These are phyloP conservation scores for Oncopodura yosiiana DNA, from an alignment of 1,140 invertebrate genomes.

Conservation along the genomic window DNA sequence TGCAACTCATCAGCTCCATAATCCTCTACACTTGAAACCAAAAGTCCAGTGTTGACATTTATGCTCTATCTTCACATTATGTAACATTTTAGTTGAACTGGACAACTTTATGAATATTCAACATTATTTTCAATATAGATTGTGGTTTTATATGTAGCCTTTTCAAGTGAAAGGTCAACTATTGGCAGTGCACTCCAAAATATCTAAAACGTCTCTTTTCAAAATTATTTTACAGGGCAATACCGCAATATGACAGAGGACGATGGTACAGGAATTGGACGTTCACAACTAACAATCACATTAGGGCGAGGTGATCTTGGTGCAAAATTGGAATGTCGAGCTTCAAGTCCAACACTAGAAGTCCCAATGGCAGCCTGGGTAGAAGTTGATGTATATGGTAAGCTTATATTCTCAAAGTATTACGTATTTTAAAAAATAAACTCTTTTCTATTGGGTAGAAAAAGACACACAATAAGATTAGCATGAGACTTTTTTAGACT, in stretches of 20 bases:
- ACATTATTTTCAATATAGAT: too few species aligned
- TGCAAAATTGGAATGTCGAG: constrained; percentile 63
- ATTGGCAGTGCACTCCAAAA: too few species aligned
- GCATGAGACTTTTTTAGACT: neutral
- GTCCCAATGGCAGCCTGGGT: constrained; percentile 55
- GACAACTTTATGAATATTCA: too few species aligned
- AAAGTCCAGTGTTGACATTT: too few species aligned
- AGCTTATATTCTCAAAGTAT: constrained; percentile 40
- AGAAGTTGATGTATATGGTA: constrained; percentile 70
- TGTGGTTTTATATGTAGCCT: too few species aligned
- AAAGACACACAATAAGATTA: neutral
- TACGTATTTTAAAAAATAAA: constrained; percentile 13
- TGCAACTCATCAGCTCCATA: too few species aligned
- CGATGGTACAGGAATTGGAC: constrained; percentile 53
- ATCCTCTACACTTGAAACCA: too few species aligned
- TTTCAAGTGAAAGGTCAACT: too few species aligned
- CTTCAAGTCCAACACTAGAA: constrained; percentile 59
- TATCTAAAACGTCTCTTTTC: too few species aligned
- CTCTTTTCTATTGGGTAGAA: neutral
- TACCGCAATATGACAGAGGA: constrained; percentile 37
- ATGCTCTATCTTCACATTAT: too few species aligned
- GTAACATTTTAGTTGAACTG: too few species aligned
- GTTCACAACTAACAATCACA: constrained; percentile 53
- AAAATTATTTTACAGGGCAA: constrained; percentile 35
- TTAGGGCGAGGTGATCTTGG: constrained; percentile 65